phyloP scores from a whole-genome alignment of 2,113 vertebrate species.

The Malurus alboscapulatus region DNA sequence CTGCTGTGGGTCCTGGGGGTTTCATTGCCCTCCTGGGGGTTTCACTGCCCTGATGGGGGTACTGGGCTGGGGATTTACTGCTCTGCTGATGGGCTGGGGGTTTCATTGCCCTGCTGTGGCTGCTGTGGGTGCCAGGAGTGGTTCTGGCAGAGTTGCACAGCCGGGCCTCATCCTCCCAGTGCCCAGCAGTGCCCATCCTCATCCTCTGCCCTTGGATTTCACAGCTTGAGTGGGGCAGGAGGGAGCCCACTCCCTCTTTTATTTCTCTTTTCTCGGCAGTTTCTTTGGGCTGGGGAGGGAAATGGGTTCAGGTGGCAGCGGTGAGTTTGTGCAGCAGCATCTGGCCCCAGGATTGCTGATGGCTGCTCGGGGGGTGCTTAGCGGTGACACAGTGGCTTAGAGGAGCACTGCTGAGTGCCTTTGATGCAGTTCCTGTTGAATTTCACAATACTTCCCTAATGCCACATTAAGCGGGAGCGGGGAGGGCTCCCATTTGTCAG shows the following conservation, averaged over 20 bases:
- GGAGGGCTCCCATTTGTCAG: constrained; percentile 58
- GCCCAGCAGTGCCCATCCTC: neutral
- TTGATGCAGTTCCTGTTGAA: constrained; percentile 43
- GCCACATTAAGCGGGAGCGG: constrained; percentile 24
- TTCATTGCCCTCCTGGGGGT: too few relatives aligned
- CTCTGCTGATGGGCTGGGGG: too few relatives aligned
- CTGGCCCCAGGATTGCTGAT: constrained; percentile 27
- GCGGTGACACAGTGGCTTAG: neutral
- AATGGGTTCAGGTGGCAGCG: neutral
- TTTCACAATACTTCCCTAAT: constrained; percentile 41
- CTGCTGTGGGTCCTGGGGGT: too few relatives aligned
- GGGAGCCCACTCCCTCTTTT: neutral
- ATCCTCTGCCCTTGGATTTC: neutral
- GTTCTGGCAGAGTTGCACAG: rapidly evolving
- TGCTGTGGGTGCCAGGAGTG: neutral
- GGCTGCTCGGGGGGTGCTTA: constrained; percentile 53
- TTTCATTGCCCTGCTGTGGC: too few relatives aligned
- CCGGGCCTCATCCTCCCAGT: rapidly evolving
- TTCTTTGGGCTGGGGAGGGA: neutral
- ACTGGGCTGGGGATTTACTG: too few relatives aligned
- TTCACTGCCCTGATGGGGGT: too few relatives aligned
- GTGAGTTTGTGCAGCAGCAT: constrained; percentile 27
- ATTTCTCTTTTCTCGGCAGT: rapidly evolving
- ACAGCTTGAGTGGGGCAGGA: neutral
- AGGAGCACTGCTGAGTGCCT: constrained; percentile 40